Evolutionary conservation across 2,888 invertebrate species (phyloP), one percentile per base, ranked within the genome.

Genomic region (Ennomos fuscantarius): DNA sequence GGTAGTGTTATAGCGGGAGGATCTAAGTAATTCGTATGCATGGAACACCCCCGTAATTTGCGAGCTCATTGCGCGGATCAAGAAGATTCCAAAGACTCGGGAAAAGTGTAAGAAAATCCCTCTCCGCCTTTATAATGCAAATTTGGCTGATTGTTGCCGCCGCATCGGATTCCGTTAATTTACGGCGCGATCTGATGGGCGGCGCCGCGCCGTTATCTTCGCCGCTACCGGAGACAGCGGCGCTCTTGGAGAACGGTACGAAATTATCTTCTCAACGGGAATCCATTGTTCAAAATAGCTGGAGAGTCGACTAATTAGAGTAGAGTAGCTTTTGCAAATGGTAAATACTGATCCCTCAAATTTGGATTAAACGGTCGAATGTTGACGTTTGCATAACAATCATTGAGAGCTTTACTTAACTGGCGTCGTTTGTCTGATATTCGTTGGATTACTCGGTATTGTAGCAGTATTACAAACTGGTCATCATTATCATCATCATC

Each of bases 11-110:
- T 24, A 33, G 42, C 11, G 42, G 45, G 35, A 3, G n/a, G 36
- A 15, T 33, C 33, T 33, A 6, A 41, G 41, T 39, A 41, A 84
- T 86, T 84, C 75, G 79, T 84, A 86, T 86, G 85, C 86, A 83
- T 81, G 62, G 81, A 78, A 78, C 79, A 79, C 78, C 78, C 72
- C 74, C 60, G 74, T 84, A 78, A 84, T 86, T 84, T 84, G 81
- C 77, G 76, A 80, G 77, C 78, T 82, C 79, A 81, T 83, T 78
- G 82, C 80, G 69, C 67, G 82, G 82, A 82, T 85, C 79, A 80
- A 74, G 75, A 70, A 79, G 79, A 80, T 84, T 82, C 79, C 73
- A 73, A 78, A 77, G 81, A 72, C 52, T 66, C 67, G 56, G 36
- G 35, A 54, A 60, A 67, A 63, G 57, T 63, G 54, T 61, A 57